phyloP scores from a whole-genome alignment of 2,888 invertebrate species.

The Arge pagana region DNA sequence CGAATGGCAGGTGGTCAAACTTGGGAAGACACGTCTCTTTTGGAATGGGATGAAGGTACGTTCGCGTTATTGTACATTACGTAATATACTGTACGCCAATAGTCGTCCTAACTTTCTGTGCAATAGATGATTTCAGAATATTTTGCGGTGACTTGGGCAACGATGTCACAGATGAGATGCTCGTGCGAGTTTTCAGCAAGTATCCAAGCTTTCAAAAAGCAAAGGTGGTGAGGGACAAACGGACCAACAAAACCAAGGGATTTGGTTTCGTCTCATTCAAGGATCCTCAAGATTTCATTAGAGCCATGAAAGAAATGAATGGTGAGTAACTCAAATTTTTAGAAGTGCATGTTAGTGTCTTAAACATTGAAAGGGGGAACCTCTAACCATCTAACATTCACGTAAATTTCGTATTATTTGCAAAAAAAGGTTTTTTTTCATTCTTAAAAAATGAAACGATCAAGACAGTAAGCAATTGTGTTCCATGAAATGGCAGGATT shows the following conservation, averaged over 20 bases:
- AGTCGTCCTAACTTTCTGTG: constrained; percentile 16
- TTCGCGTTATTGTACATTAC: constrained; percentile 6
- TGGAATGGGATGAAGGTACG: constrained; percentile 91
- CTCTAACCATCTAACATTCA: no score
- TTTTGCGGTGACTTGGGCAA: constrained; percentile 99
- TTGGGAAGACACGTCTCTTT: constrained; percentile 94
- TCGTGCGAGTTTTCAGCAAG: constrained; percentile 94
- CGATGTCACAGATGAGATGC: constrained; percentile 96
- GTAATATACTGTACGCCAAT: not conserved
- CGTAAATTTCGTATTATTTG: no score
- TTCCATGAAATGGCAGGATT: no score
- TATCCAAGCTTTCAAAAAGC: constrained; percentile 92
- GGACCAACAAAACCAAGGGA: constrained; percentile 97
- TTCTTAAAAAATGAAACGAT: no score
- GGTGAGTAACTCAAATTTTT: constrained; percentile 65
- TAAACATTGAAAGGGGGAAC: no score
- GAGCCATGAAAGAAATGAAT: constrained; percentile 99
- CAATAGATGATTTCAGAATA: constrained; percentile 90
- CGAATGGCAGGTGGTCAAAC: constrained; percentile 91
- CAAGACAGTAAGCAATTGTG: no score
- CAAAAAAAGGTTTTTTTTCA: no score
- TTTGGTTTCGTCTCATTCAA: constrained; percentile 99
- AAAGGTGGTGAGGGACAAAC: constrained; percentile 93
- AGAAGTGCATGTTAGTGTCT: no score
- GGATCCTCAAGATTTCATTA: constrained; percentile 95